Evolutionary conservation across 1,140 invertebrate species (phyloP), one percentile per base, ranked within the genome.

Genomic region (Anoplolepis gracilipes): DNA sequence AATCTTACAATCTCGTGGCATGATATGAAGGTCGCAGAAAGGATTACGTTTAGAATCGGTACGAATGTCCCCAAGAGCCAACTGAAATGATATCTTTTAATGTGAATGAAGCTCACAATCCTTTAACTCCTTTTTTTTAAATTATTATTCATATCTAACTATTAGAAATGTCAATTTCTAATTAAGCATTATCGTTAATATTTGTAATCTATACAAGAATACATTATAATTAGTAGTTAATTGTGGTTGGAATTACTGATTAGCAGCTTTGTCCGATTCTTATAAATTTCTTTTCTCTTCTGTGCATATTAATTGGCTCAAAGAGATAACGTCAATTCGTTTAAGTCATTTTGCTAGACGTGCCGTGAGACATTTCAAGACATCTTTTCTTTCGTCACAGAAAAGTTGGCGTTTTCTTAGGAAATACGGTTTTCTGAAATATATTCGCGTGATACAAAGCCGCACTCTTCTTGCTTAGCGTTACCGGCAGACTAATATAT

Each of bases 401-500:
- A 59, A 42, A 22, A 81, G 19, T 42, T 81, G 1, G 70, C 59
- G 25, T 46, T 57, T 69, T 28, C 61, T 25, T 55, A 19, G 7
- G 46, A 49, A 69, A 73, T 55, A 57, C 65, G 67, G 39, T 82
- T 82, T 82, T 5, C 53, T 82, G 25, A 82, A 82, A 82, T 82
- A 82, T 82, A 82, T 73, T 82, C 78, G 53, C 19, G n/a, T 4
- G 49, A 22, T 11, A 82, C 78, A 82, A 82, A 82, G 67, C 67
- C 36, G 78, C 36, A 42, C 78, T 72, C 53, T 49, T 49, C 46
- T 69, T 28, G 49, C 49, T 76, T 49, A 55, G 53, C 78, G 53
- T 13, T 82, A 72, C 78, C 42, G 25, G 30, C 62, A 59, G 57
- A 81, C 90, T 79, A 91, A 92, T 92, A 92, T 92, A 93, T 92